phyloP scores from a whole-genome alignment of 2,113 vertebrate species.

The Podocnemis expansa region DNA sequence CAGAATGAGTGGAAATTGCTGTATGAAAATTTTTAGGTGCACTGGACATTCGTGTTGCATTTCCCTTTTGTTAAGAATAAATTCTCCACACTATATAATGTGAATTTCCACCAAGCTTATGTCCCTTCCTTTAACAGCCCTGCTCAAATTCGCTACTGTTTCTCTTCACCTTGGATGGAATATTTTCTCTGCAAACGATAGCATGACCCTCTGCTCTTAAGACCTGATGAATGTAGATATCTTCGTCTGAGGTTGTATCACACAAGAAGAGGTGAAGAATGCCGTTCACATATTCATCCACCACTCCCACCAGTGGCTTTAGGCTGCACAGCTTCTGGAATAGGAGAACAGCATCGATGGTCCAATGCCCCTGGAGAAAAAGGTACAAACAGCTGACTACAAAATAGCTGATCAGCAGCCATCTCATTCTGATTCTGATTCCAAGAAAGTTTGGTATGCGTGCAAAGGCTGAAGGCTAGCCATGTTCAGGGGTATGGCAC shows the following conservation, averaged over 20 bases:
- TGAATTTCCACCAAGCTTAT: fast-evolving
- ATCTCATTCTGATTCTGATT: not conserved
- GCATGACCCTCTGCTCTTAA: constrained; percentile 83
- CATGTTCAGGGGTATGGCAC: not conserved
- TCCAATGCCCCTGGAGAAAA: constrained; percentile 82
- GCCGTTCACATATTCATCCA: constrained; percentile 84
- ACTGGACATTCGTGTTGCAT: not conserved
- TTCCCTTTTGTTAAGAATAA: not conserved
- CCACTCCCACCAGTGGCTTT: constrained; percentile 84
- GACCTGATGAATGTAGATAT: constrained; percentile 86
- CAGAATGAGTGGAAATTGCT: not conserved
- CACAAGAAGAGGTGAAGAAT: constrained; percentile 90
- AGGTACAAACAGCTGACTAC: not conserved
- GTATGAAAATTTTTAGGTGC: not conserved
- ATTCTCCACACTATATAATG: not conserved
- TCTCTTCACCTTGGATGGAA: constrained; percentile 74
- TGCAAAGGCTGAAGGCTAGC: not conserved
- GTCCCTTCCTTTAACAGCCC: not conserved
- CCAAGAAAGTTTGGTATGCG: not conserved
- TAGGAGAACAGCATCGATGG: constrained; percentile 73
- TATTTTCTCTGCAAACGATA: constrained; percentile 70
- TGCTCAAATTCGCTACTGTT: not conserved
- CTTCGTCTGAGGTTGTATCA: constrained; percentile 86
- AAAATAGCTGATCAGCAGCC: not conserved
- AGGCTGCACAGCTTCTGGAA: constrained; percentile 85